A percentile compares a stretch with the other conserved stretches of the same genome.
Evolutionary conservation across 2,113 vertebrate genomes (phyloP).

Genomic region (Heterotilapia buettikoferi): DNA sequence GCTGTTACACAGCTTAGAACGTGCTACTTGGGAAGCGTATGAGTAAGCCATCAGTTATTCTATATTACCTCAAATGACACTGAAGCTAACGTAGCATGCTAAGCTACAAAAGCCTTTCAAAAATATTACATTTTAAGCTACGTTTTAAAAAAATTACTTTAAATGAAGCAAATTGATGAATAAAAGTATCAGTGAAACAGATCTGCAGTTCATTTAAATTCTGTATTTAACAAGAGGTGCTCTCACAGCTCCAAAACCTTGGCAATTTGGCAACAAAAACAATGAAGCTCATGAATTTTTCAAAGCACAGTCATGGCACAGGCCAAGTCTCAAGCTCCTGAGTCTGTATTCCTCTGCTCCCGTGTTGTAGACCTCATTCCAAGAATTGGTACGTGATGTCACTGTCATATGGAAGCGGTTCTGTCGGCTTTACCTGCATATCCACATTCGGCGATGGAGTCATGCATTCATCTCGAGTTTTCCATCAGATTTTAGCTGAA

Average conservation of each 20-base stretch:
- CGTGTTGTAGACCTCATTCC: not conserved
- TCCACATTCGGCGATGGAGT: rapidly evolving
- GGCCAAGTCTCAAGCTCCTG: not conserved
- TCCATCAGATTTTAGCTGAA: not conserved
- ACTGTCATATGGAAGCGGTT: not conserved
- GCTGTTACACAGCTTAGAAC: not conserved
- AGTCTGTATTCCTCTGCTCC: not conserved
- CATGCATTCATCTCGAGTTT: not conserved
- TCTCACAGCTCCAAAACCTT: not conserved
- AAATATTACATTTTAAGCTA: not conserved
- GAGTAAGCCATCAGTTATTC: not conserved
- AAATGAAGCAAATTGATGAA: not conserved
- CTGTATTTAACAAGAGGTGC: not conserved
- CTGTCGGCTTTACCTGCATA: not conserved
- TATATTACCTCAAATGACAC: not conserved
- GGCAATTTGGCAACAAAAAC: not conserved
- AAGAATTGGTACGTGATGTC: not conserved
- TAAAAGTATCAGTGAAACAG: not conserved
- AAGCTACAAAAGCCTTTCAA: not conserved
- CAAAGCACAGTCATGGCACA: not conserved
- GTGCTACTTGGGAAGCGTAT: not conserved
- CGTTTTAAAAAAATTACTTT: not conserved
- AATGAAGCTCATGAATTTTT: not conserved
- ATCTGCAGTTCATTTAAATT: not conserved
- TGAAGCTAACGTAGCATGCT: not conserved